Base-by-base conservation (phyloP, 2,797 vertebrate genomes). In the Telmatherina bonti region DNA sequence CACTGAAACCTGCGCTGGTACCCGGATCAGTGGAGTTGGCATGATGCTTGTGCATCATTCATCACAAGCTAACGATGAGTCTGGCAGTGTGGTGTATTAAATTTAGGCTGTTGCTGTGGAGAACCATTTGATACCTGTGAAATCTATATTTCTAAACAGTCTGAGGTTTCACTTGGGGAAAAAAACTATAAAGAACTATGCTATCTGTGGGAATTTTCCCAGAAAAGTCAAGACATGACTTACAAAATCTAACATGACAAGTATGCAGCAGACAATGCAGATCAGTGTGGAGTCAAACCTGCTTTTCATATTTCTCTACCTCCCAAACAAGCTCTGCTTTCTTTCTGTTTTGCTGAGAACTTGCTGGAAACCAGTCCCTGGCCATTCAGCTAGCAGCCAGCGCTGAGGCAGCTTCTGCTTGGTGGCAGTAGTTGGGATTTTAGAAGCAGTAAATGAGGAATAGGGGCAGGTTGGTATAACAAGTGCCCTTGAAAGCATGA, bases 401-500 rank as follows among this genome's bases (percentile, higher is more conserved):
- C 45, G 13, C 53, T 62, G 64, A 53, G 36, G 62, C 59, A 56
- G 70, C 65, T 47, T 69, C 22, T 71, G 68, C 67, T 70, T 63
- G 65, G 45, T 67, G 62, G 41, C 38, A 60, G 38, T 35, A 51
- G 71, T 76, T 76, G 56, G 69, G 38, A 15, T 54, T 86, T 78
- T 79, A 30, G 61, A 74, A 27, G 62, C 53, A 4, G 24, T 22
- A 33, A 30, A n/a, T 79, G 52, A 74, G 57, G 66, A 69, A 83
- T 26, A 49, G 64, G 65, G 38, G 64, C 18, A 65, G 82, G 63
- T 55, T 64, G 67, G 62, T 73, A 51, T 67, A 85, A 72, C 83
- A 75, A 70, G 68, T 74, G 82, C 76, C 84, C 86, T 84, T 88
- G 80, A 89, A 86, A 87, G 79, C 77, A 71, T 78, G 65, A 89